Evolutionary conservation across 2,797 vertebrate species (phyloP), one percentile per base, ranked within the genome.

Genomic region (Phyllotis vaccarum): DNA sequence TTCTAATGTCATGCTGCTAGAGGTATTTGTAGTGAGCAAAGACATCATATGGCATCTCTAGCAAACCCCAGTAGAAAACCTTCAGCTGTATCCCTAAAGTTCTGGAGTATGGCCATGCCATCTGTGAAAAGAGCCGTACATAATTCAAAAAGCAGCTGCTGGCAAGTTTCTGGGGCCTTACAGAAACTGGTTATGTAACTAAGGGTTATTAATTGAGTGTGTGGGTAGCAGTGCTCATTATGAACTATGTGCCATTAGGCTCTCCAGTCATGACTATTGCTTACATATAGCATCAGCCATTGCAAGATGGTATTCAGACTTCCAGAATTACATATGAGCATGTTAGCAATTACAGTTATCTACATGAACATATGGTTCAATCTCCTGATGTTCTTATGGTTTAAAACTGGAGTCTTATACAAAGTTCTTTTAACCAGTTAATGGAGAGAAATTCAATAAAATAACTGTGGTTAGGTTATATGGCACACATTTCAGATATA

Each of bases 1-100:
- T 1, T 79, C 34, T 17, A 49, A 94, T 92, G 31, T 31, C 40
- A 79, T 52, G 54, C 60, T 85, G 70, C 46, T 90, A 86, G 74
- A 97, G 43, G 49, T 92, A 88, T 97, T 86, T 95, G 89, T 82
- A 90, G 40, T 43, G 79, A 96, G 79, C 66, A 92, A 92, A 94
- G 78, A 43, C 5, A 16, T 54, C 70, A 68, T 37, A 70, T 92
- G 82, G 27, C 90, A 6, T 62, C 40, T 86, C 78, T 97, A 89
- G 49, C 5, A 78, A 82, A 62, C 1, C 56, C 66, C 27, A 29
- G 0, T 37, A 80, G 66, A 56, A 64, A 49, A 80, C 34, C 46
- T 62, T 34, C 2, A 21, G 86, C 12, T 10, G 72, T 37, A 56
- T 49, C 74, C 22, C 74, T 68, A 88, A 94, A 56, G 58, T 58